Conservation (phyloP, 2,888 invertebrate species). For the Schizotus pectinicornis region DNA sequence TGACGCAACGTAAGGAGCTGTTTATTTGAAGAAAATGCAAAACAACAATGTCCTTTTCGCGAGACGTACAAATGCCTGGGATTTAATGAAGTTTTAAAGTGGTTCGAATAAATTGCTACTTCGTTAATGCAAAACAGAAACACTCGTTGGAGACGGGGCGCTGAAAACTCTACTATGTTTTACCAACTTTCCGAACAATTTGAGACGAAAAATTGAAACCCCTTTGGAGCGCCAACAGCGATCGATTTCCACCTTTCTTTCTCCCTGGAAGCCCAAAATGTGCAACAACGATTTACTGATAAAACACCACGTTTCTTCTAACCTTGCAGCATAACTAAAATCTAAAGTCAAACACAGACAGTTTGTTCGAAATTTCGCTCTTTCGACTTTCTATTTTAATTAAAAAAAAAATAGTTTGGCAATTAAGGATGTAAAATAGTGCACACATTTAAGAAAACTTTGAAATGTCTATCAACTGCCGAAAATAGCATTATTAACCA, state of each 20-base stretch:
- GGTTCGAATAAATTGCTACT: conserved; percentile 20
- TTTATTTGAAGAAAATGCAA: conserved; percentile 28
- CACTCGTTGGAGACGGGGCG: not conserved
- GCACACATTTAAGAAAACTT: too few species aligned
- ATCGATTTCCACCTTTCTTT: too few species aligned
- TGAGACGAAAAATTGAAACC: too few species aligned
- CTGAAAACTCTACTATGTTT: not conserved
- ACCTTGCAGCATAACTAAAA: not conserved
- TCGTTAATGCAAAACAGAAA: conserved; percentile 15
- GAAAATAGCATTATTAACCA: too few species aligned
- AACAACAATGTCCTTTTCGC: conserved; percentile 18
- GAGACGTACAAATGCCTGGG: conserved; percentile 19
- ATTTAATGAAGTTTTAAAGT: conserved; percentile 29
- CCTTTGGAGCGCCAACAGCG: too few species aligned
- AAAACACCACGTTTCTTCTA: not conserved
- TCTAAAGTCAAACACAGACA: too few species aligned
- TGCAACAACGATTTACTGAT: not conserved
- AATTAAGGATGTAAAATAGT: too few species aligned
- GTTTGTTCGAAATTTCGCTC: too few species aligned
- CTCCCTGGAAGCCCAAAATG: too few species aligned
- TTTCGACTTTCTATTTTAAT: too few species aligned
- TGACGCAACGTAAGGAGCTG: conserved; percentile 10
- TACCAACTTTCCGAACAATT: not conserved
- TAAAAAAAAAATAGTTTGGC: too few species aligned
- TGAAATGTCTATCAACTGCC: too few species aligned